Base-by-base conservation (phyloP, 2,797 vertebrate species). In the Spinus pinus region DNA sequence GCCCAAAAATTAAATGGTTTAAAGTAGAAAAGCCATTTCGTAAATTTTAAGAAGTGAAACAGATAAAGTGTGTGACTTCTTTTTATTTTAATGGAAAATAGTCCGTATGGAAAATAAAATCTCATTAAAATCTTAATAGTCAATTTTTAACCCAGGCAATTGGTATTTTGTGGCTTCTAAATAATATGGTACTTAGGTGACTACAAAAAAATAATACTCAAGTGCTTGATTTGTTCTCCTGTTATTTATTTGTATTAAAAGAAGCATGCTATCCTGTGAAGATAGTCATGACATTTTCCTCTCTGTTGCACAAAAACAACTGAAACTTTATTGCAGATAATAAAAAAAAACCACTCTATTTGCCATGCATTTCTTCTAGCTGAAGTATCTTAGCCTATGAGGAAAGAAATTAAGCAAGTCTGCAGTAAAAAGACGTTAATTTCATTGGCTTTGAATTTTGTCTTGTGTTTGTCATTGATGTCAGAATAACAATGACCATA, bases 21-120 rank as follows among this genome's bases (percentile, higher is more conserved):
- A 72, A 89, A 73, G 81, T 64, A 57, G 44, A 58, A 69, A 88
- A 94, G 41, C 27, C 41, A 50, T 91, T 95, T 95, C 49, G 75
- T 85, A 81, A 62, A 44, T 46, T 65, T 90, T 64, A 73, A 75
- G 35, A 41, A 77, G 70, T 41, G 19, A 78, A 72, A 72, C 15
- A 69, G 69, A 37, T 72, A 78, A 78, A 23, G n/a, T 72, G 22
- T 37, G 5, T 83, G n/a, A 18, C 5, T 58, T 58, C 5, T 47
- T 30, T 58, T 35, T 22, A 42, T 53, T 81, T 46, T 12, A 47
- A 33, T n/a, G 11, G 10, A 60, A 60, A 41, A 49, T 64, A 49
- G 25, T 33, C 8, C 20, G 27, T 56, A 65, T 17, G 15, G 44
- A 87, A 86, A 70, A 75, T 39, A 53, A 81, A 90, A 78, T 62